Conservation (phyloP, 2,797 vertebrate genomes). For the Crotalus adamanteus region DNA sequence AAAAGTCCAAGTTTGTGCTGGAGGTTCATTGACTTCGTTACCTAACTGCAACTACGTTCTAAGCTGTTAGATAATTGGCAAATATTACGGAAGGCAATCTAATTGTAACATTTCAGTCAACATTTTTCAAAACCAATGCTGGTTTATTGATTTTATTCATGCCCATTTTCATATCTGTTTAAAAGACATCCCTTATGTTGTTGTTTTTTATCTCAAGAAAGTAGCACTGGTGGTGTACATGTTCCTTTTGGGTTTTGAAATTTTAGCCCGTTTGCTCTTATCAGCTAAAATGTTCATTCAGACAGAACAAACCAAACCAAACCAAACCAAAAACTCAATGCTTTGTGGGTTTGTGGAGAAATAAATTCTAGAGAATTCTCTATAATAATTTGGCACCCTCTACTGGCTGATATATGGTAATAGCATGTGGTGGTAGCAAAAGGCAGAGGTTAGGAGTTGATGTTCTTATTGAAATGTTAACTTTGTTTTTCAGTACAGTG, state of each 20-base stretch:
- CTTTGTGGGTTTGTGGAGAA: not conserved
- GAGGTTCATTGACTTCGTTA: slow-evolving; percentile 39
- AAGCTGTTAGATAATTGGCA: slow-evolving; percentile 47
- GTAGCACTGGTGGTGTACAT: not conserved
- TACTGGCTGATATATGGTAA: slow-evolving; percentile 11
- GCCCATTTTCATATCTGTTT: not conserved
- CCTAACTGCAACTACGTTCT: slow-evolving; percentile 35
- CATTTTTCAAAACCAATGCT: slow-evolving; percentile 35
- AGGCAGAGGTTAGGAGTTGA: not conserved
- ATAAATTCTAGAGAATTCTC: not conserved
- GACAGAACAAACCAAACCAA: slow-evolving; percentile 32
- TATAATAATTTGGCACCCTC: slow-evolving; percentile 47
- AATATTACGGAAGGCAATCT: slow-evolving; percentile 56
- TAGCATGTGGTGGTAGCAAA: not conserved
- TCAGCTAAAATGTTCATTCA: slow-evolving; percentile 8
- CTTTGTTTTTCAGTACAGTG: not conserved
- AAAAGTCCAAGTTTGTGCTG: slow-evolving; percentile 51
- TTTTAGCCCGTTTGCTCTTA: not conserved
- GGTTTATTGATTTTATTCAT: slow-evolving; percentile 36
- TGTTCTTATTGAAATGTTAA: not conserved
- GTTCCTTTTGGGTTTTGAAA: slow-evolving; percentile 25
- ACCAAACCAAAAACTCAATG: not conserved
- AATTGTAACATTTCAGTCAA: slow-evolving; percentile 44
- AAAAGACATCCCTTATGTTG: slow-evolving; percentile 24
- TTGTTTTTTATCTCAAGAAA: not conserved